Base-by-base conservation (phyloP, 2,888 invertebrate genomes). In the Sinhomidia bicolor region DNA sequence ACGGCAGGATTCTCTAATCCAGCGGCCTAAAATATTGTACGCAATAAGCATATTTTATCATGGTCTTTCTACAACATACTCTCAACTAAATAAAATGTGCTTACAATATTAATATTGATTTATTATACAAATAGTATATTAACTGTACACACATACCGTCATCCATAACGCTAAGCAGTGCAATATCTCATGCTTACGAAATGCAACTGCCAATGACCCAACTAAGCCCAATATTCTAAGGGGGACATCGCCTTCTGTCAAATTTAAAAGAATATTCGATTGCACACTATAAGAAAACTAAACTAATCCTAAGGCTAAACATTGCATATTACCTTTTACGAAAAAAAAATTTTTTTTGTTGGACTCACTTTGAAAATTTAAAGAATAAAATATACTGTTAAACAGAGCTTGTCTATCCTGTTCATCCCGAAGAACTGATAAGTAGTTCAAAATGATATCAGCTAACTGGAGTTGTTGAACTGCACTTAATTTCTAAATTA, bases 111-210 rank as follows among this genome's bases (percentile, higher is more conserved):
- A 10, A 62, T 23, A 23, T 62, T 12, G 23, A 9, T 65, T 5
- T 1, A 12, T 1, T 65, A n/a, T 10, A 14, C 5, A 65, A 4
- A 26, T 65, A 32, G 10, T 17, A 5, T 9, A 20, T 6, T 10
- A 10, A n/a, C 20, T 17, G 5, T 26, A 20, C 62, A 9, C 12
- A 78, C 82, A 44, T 88, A 91, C 91, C 87, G 86, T 60, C 90
- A 90, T 90, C 91, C 91, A 91, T 51, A 88, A 36, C 4, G 90
- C 89, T 36, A 90, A 76, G 41, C 91, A 91, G 44, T 90, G 86
- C 1, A 91, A 68, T 32, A 90, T 80, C 6, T 90, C 88, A 12
- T 74, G 23, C 47, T 90, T 90, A 44, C 81, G 74, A 41, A 87
- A 87, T 6, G 90, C 88, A n/a, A 89, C 89, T 29, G 91, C 89